Evolutionary conservation across 2,888 invertebrate species (phyloP).

Genomic region (Apodemia mormo): DNA sequence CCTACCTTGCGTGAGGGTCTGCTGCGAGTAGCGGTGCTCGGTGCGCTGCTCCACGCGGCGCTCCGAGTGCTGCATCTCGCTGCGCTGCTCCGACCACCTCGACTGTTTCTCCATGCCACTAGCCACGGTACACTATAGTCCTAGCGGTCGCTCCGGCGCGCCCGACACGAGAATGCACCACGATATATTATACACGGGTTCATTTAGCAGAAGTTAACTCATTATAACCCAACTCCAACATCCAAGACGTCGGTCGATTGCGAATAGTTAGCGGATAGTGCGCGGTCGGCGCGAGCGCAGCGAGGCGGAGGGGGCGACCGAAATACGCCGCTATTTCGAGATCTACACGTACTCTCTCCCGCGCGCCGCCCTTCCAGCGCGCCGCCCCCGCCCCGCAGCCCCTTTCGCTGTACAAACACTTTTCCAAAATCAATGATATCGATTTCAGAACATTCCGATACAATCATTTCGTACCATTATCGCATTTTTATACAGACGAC

Average conservation of each 20-base stretch:
- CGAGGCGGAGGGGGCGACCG: slow-evolving; percentile 65
- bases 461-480: not conserved
- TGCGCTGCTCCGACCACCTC: slow-evolving; percentile 74
- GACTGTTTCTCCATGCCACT: slow-evolving; percentile 89
- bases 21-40: slow-evolving; percentile 89
- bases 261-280: slow-evolving; percentile 95
- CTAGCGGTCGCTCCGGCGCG: slow-evolving; percentile 64
- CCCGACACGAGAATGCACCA: slow-evolving; percentile 67
- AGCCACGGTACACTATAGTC: slow-evolving; percentile 72
- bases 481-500: too few relatives aligned
- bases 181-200: slow-evolving; percentile 80
- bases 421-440: slow-evolving; percentile 25
- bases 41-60: slow-evolving; percentile 72
- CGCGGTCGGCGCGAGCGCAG: slow-evolving; percentile 50
- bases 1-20: slow-evolving; percentile 83
- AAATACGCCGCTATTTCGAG: slow-evolving; percentile 78
- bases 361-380: slow-evolving; percentile 20
- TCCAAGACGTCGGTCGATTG: slow-evolving; percentile 97
- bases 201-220: slow-evolving; percentile 89
- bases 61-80: slow-evolving; percentile 64
- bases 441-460: slow-evolving; percentile 18
- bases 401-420: not conserved
- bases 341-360: slow-evolving; percentile 54
- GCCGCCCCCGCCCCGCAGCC: slow-evolving; percentile 1
- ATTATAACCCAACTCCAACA: slow-evolving; percentile 87